Conservation (phyloP, 1,140 invertebrate genomes). For the Meloidogyne chitwoodi region DNA sequence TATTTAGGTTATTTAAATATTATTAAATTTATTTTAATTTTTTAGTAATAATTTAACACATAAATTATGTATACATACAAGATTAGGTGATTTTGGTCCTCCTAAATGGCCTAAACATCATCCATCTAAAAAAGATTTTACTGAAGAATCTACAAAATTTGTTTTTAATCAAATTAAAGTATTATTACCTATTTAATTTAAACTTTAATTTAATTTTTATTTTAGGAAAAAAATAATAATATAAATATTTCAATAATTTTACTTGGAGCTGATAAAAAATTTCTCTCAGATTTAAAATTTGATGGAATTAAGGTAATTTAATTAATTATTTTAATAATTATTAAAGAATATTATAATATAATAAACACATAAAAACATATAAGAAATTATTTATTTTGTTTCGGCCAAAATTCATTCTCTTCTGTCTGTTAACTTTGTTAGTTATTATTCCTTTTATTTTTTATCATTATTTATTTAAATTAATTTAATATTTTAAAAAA, state of each 20-base stretch:
- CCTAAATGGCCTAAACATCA: neutral
- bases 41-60: neutral
- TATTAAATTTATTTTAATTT: neutral
- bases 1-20: too few relatives aligned
- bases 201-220: neutral
- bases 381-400: too few relatives aligned
- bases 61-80: neutral
- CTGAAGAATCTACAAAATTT: neutral
- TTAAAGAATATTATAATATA: too few relatives aligned
- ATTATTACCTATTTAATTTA: neutral
- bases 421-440: too few relatives aligned
- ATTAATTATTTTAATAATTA: neutral
- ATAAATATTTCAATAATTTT: neutral
- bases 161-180: slow-evolving; percentile 8
- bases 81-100: neutral
- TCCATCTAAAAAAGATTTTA: neutral
- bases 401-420: too few relatives aligned
- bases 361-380: too few relatives aligned
- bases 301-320: neutral
- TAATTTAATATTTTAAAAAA: neutral
- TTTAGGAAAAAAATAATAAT: neutral
- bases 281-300: neutral
- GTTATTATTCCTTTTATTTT: too few relatives aligned
- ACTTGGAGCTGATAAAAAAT: neutral
- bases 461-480: neutral